Percentiles rank a stretch among this genome's conserved stretches.
These are phyloP conservation scores for Drosophila erecta DNA, from an alignment of 1,140 invertebrate species.

Conservation along the genomic window DNA sequence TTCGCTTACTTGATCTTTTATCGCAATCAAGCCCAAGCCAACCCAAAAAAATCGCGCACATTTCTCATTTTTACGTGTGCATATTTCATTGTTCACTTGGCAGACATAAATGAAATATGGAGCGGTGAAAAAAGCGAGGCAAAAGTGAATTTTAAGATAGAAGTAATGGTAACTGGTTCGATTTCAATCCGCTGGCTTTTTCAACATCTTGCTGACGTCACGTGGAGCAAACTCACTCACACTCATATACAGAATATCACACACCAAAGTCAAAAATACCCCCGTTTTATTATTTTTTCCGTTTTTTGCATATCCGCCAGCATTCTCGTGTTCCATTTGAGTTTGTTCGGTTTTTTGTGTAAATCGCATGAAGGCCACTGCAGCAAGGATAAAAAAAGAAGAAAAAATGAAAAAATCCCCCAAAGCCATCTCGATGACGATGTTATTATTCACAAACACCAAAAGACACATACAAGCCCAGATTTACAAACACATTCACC, in stretches of 20 bases:
- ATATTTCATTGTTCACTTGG: constrained; percentile 48
- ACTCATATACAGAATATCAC: constrained; percentile 12
- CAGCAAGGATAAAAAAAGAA: constrained; percentile 29
- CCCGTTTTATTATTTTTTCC: constrained; percentile 7
- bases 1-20: constrained; percentile 49
- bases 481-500: constrained; percentile 30
- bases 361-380: constrained; percentile 73
- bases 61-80: constrained; percentile 39
- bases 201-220: constrained; percentile 56
- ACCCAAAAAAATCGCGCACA: constrained; percentile 8
- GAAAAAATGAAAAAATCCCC: constrained; percentile 12
- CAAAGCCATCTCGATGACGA: constrained; percentile 45
- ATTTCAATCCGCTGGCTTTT: constrained; percentile 41
- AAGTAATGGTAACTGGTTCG: constrained; percentile 41
- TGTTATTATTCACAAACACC: constrained; percentile 42
- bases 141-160: constrained; percentile 50
- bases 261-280: constrained; percentile 25
- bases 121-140: constrained; percentile 22
- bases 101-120: constrained; percentile 45
- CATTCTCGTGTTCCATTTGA: constrained; percentile 43
- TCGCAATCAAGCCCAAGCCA: constrained; percentile 9
- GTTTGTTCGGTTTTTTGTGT: constrained; percentile 41
- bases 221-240: constrained; percentile 55
- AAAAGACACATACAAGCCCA: constrained; percentile 31
- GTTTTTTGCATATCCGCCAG: constrained; percentile 43